Evolutionary conservation across 2,797 vertebrate genomes (phyloP), one percentile per base, ranked within the genome.

Genomic region (Halcyon smyrnensis): DNA sequence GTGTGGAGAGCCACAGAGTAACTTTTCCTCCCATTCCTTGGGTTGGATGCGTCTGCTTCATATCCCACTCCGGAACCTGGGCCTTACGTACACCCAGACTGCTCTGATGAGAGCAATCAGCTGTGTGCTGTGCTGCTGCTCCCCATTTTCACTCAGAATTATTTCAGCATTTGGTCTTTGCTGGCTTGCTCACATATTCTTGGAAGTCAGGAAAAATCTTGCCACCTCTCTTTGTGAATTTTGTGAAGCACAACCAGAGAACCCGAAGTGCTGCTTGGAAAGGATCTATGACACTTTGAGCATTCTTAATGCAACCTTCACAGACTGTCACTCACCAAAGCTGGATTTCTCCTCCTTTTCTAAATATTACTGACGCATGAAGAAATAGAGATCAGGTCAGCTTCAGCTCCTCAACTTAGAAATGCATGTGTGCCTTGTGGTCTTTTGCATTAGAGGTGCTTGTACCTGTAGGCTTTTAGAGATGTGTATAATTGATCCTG

Each of bases 401-500:
- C 69, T 84, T 69, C 34, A 50, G 43, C 12, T 84, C 41, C 43
- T 68, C 64, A 41, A 21, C 63, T 87, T 48, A 81, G 50, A 92
- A 74, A 90, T n/a, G 37, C 28, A 0, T 50, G 15, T 32, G 27
- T 63, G 60, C 45, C 51, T 75, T 83, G 34, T 36, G 65, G 81
- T 70, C 71, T 80, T 32, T 60, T 87, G 56, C 57, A 74, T 37
- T 70, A 48, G 36, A 77, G 28, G 7, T 64, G 48, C 48, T 84
- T 73, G 68, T 77, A 83, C 59, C 64, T 80, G 48, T 11, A 69
- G 75, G 71, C 68, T 95, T 90, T 85, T 34, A 79, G 68, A 92
- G 39, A 71, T 19, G 34, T 16, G 48, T 68, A 39, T 36, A 87
- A 91, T 27, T 70, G 76, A 77, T 67, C 71, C 56, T 27, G 17